Base-by-base conservation (phyloP, 2,797 vertebrate species). In the Mus minutoides region DNA sequence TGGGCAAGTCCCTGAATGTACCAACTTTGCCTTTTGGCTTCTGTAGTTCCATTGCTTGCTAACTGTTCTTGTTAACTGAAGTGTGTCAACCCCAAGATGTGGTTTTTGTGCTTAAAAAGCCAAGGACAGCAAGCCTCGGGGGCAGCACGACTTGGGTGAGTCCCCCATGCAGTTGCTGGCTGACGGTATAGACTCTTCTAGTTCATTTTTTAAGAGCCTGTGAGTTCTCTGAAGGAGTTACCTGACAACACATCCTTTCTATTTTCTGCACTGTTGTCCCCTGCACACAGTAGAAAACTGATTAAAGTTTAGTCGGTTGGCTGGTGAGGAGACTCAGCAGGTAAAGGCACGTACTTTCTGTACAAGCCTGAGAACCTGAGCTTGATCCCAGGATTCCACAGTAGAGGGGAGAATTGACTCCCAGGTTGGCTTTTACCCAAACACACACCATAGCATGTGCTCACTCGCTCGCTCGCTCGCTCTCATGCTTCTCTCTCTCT, bases 21-120 rank as follows among this genome's bases (percentile, higher is more conserved):
- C 84, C 69, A 52, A 86, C 84, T 62, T 52, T 52, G 46, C 21
- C 34, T 52, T 52, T 26, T 52, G 46, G 83, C 62, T 86, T 52
- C 62, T n/a, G 31, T 52, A 0, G 7, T 86, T 69, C 46, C 62
- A 26, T 69, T 86, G 52, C 62, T 69, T 52, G 21, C 31, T 86
- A 86, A 69, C 83, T 86, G 83, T n/a, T 86, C 31, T 52, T 52
- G 21, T 86, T 69, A 86, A 69, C 83, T n/a, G 62, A 69, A 86
- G 60, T 49, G 62, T 86, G 62, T 86, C 62, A 52, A 69, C 83
- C 43, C 43, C 43, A 86, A 22, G 43, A 86, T 69, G 31, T n/a
- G 43, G 7, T 24, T 46, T 85, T 86, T 86, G 43, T 26, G 62
- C 83, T 69, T 86, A 52, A 86, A 67, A 86, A n/a, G 43, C 46